Conservation (phyloP, 2,113 vertebrate genomes). For the Atractosteus spatula region DNA sequence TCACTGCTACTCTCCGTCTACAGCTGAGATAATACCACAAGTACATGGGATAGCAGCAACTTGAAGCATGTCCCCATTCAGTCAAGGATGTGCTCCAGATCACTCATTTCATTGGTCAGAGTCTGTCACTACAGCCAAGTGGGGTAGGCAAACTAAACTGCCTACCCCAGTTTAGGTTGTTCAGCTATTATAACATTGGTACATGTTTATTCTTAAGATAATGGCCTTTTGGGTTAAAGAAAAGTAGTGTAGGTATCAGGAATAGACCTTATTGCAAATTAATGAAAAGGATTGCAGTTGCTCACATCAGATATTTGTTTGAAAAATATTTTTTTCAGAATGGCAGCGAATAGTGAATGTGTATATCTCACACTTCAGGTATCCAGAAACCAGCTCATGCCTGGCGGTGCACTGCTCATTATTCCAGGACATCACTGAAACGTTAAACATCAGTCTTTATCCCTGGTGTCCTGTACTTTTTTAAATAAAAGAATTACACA, state of each 20-base stretch:
- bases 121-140: neutral
- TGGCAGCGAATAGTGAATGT: neutral
- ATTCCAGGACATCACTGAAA: too few relatives aligned
- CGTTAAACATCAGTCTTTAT: too few relatives aligned
- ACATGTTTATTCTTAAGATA: neutral
- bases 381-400: too few relatives aligned
- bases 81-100: neutral
- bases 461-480: too few relatives aligned
- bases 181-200: neutral
- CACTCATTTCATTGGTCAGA: neutral
- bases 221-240: neutral
- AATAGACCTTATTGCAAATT: neutral
- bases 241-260: neutral
- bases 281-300: neutral
- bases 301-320: neutral
- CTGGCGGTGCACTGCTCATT: too few relatives aligned
- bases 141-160: neutral
- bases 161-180: too few relatives aligned
- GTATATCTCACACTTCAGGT: too few relatives aligned
- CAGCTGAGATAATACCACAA: constrained; percentile 5
- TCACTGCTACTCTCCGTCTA: neutral
- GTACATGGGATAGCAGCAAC: neutral
- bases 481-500: too few relatives aligned
- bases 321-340: neutral
- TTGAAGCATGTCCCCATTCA: neutral